phyloP scores from a whole-genome alignment of 2,113 vertebrate species.

The Cercocebus atys region DNA sequence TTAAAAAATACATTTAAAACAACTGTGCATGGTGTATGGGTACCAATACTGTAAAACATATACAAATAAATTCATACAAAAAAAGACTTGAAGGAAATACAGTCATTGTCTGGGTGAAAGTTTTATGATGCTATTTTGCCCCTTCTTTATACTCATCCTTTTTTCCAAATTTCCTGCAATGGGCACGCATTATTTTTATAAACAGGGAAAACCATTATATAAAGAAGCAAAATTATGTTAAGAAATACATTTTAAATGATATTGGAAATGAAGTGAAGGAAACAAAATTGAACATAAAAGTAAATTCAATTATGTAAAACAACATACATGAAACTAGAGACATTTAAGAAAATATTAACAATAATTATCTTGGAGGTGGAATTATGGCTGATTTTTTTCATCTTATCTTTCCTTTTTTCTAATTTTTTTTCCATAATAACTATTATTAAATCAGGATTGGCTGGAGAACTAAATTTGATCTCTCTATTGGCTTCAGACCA shows the following conservation, averaged over 20 bases:
- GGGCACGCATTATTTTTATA: background rate
- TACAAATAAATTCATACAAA: background rate
- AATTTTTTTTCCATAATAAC: background rate
- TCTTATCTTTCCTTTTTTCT: background rate
- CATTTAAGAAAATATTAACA: slow-evolving; percentile 31
- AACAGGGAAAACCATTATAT: background rate
- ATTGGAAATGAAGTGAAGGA: background rate
- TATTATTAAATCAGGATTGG: slow-evolving; percentile 24
- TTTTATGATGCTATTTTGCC: background rate
- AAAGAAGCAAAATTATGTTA: slow-evolving; percentile 34
- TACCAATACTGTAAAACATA: background rate
- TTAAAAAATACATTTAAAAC: background rate
- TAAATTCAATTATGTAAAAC: background rate
- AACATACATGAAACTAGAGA: background rate
- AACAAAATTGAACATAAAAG: slow-evolving; percentile 18
- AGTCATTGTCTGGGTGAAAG: background rate
- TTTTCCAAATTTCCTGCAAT: slow-evolving; percentile 4
- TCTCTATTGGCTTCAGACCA: slow-evolving; percentile 47
- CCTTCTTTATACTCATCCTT: background rate
- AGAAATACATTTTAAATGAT: slow-evolving; percentile 15
- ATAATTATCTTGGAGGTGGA: background rate
- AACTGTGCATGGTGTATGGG: background rate
- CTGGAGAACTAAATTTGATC: slow-evolving; percentile 39
- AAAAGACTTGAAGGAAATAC: slow-evolving; percentile 6
- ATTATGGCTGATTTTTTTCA: background rate